phyloP scores from a whole-genome alignment of 1,140 invertebrate species.

The Drosophila pandora region DNA sequence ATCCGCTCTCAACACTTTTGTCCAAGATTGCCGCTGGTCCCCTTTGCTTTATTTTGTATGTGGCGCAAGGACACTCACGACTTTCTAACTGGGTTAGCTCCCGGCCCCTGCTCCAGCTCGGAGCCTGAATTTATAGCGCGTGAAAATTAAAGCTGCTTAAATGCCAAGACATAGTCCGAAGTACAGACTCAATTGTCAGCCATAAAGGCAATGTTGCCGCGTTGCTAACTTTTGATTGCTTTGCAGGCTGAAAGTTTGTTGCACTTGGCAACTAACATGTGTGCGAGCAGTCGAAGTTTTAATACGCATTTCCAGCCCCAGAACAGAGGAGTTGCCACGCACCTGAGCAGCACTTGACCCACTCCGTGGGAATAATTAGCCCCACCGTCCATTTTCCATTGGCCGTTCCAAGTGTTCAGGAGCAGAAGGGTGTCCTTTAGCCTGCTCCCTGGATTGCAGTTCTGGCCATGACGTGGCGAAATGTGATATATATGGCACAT shows the following conservation, averaged over 20 bases:
- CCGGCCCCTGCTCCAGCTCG: neutral
- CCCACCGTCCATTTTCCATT: constrained; percentile 14
- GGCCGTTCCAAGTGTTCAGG: constrained; percentile 16
- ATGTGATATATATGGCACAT: constrained; percentile 33
- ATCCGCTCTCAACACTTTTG: constrained; percentile 30
- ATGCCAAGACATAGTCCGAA: neutral
- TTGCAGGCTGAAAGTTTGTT: constrained; percentile 34
- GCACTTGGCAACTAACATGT: constrained; percentile 11
- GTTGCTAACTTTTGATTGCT: constrained; percentile 50
- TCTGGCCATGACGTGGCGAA: constrained; percentile 10
- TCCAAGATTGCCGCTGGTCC: constrained; percentile 28
- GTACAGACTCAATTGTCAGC: constrained; percentile 35
- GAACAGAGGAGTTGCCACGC: constrained; percentile 18
- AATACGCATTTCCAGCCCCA: constrained; percentile 47
- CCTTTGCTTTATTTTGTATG: constrained; percentile 48
- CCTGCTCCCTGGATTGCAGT: constrained; percentile 40
- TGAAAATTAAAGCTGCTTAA: constrained; percentile 39
- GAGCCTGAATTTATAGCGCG: constrained; percentile 1
- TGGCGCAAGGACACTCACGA: constrained; percentile 59
- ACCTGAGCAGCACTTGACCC: constrained; percentile 14
- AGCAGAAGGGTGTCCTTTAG: constrained; percentile 1
- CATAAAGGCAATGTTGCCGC: constrained; percentile 20
- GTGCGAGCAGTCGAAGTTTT: constrained; percentile 43
- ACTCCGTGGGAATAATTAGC: constrained; percentile 29
- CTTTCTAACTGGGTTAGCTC: constrained; percentile 59